Evolutionary conservation across 92 coral and sea anemone genomes (phyloP), one percentile per base, ranked within the genome.

Genomic region (Pocillopora grandis): DNA sequence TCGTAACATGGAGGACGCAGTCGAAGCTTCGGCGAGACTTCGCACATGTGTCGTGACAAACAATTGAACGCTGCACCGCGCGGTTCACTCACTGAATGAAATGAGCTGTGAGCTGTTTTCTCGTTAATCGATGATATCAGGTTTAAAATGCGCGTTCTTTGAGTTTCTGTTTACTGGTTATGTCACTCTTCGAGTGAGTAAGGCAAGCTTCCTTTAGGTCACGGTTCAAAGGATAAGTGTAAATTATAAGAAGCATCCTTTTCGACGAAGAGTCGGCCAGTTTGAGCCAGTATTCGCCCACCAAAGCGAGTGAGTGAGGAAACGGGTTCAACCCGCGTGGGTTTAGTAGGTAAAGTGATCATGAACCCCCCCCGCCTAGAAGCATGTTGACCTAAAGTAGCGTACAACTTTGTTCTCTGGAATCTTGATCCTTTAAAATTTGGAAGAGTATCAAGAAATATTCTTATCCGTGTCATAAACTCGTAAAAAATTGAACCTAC

Each of bases 61-160:
- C 42, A 60, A 81, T 13, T 5, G 69, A 27, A 75, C 42, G 77
- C 66, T 42, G 49, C 57, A 36, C 75, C 5, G 33, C 14, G 33
- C 21, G 75, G 3, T 8, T 31, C 19, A 20, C 17, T 23, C 19
- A 55, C 48, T 70, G 77, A 62, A 77, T 62, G 69, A 81, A 71
- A 81, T 81, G 52, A 71, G 61, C 42, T 65, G 49, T 77, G 76
- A 62, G 9, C 66, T 71, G 76, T 37, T 81, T 60, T 19, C 77
- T 72, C 77, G 77, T 77, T 81, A 71, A 81, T 71, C 77, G 85
- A 81, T 60, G 71, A 33, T 81, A 81, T 81, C 85, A 81, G 64
- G 66, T 81, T 81, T 80, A 79, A 52, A 64, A 77, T 15, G 36
- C 49, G 85, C 77, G 85, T 71, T 81, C 85, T 48, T 81, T 12